phyloP scores from a whole-genome alignment of 2,888 invertebrate species.

The Oxyteleia sp. region DNA sequence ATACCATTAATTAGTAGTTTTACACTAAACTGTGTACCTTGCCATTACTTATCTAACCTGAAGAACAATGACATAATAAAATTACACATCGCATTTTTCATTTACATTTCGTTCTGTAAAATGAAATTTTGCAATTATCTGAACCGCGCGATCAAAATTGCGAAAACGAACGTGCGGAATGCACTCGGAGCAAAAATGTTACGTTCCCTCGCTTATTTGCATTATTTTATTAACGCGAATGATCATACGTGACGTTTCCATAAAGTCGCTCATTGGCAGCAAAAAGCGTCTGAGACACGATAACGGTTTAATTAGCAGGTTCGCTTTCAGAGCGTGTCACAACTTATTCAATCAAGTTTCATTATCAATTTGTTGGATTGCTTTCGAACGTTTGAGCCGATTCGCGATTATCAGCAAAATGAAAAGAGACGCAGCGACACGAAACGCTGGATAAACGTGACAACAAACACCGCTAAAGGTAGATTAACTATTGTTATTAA shows the following conservation, averaged over 20 bases:
- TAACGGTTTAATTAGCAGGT: slow-evolving; percentile 50
- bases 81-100: too few species aligned
- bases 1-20: too few species aligned
- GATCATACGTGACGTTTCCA: slow-evolving; percentile 38
- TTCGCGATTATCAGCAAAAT: slow-evolving; percentile 48
- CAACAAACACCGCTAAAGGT: slow-evolving; percentile 35
- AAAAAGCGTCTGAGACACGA: slow-evolving; percentile 43
- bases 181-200: too few species aligned
- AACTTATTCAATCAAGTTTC: slow-evolving; percentile 49
- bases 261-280: slow-evolving; percentile 25
- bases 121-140: too few species aligned
- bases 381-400: slow-evolving; percentile 21
- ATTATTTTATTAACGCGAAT: slow-evolving; percentile 17
- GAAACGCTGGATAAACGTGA: slow-evolving; percentile 29
- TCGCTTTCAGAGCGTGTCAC: slow-evolving; percentile 47
- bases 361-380: slow-evolving; percentile 58
- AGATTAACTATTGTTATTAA: slow-evolving; percentile 51
- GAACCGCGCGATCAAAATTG: too few species aligned
- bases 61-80: too few species aligned
- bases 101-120: too few species aligned
- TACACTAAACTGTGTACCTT: too few species aligned
- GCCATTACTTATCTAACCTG: too few species aligned
- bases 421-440: slow-evolving; percentile 35
- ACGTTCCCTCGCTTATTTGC: neutral
- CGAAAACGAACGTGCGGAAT: too few species aligned